Percentiles rank a stretch among this genome's conserved stretches.
phyloP scores from a whole-genome alignment of 2,888 invertebrate species.

The Crematogaster levior region DNA sequence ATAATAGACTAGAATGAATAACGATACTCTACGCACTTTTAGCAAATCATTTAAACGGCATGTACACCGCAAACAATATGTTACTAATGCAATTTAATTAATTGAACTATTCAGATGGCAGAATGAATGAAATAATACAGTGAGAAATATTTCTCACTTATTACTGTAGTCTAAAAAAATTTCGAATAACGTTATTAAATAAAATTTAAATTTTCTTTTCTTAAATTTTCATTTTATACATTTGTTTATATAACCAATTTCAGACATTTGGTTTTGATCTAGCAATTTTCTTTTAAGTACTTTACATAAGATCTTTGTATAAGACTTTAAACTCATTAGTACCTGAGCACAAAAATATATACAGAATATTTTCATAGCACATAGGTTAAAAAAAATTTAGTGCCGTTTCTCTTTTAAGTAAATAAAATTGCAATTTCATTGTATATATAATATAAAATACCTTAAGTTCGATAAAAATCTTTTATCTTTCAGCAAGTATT shows the following conservation, averaged over 20 bases:
- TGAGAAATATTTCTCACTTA: not conserved
- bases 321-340: not conserved
- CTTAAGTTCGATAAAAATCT: not conserved
- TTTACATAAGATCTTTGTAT: not conserved
- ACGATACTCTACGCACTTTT: slow-evolving; percentile 1
- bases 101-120: not conserved
- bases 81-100: slow-evolving; percentile 1
- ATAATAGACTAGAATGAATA: slow-evolving; percentile 51
- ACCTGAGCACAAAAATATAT: slow-evolving; percentile 1
- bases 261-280: not conserved
- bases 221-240: not conserved
- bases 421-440: not conserved
- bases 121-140: slow-evolving; percentile 12
- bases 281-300: not conserved
- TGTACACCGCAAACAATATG: not conserved
- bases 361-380: slow-evolving; percentile 7
- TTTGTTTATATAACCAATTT: not conserved
- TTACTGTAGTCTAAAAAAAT: not conserved
- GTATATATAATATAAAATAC: slow-evolving; percentile 1
- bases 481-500: not conserved
- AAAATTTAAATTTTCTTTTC: not conserved
- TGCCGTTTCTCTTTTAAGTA: not conserved
- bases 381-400: not conserved
- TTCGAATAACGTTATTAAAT: not conserved
- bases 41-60: slow-evolving; percentile 29